Conservation (phyloP, 2,888 invertebrate species). For the Drosophila nr. perissopoda region DNA sequence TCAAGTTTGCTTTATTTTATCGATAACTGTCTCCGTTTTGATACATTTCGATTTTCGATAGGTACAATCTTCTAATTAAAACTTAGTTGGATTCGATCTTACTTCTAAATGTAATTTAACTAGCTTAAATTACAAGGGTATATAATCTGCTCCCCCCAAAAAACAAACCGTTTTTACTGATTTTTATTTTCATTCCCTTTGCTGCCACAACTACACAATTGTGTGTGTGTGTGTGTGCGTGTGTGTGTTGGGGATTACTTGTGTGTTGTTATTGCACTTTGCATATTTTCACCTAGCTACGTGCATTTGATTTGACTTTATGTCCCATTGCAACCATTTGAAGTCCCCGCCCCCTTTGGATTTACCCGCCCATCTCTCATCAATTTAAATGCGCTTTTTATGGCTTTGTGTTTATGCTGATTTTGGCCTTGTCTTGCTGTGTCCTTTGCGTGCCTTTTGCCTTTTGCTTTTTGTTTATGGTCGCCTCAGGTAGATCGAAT, state of each 20-base stretch:
- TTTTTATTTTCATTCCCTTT: slow-evolving; percentile 15
- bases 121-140: neutral
- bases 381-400: slow-evolving; percentile 70
- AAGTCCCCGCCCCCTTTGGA: slow-evolving; percentile 3
- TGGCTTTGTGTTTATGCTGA: slow-evolving; percentile 26
- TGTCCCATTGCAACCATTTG: slow-evolving; percentile 30
- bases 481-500: slow-evolving; percentile 35
- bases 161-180: neutral
- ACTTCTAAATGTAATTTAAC: neutral
- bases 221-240: slow-evolving; percentile 4
- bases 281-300: slow-evolving; percentile 53
- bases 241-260: slow-evolving; percentile 25
- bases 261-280: slow-evolving; percentile 60
- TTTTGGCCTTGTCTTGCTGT: slow-evolving; percentile 36
- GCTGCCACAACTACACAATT: slow-evolving; percentile 58
- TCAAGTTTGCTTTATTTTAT: no score
- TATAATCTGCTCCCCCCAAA: neutral
- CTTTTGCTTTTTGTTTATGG: slow-evolving; percentile 43
- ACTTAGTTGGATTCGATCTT: neutral
- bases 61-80: no score
- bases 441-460: slow-evolving; percentile 48
- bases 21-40: no score
- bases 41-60: no score
- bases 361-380: slow-evolving; percentile 18
- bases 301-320: slow-evolving; percentile 59